These are phyloP conservation scores for Nomada ruficornis DNA, from an alignment of 2,888 invertebrate genomes.

Conservation along the genomic window DNA sequence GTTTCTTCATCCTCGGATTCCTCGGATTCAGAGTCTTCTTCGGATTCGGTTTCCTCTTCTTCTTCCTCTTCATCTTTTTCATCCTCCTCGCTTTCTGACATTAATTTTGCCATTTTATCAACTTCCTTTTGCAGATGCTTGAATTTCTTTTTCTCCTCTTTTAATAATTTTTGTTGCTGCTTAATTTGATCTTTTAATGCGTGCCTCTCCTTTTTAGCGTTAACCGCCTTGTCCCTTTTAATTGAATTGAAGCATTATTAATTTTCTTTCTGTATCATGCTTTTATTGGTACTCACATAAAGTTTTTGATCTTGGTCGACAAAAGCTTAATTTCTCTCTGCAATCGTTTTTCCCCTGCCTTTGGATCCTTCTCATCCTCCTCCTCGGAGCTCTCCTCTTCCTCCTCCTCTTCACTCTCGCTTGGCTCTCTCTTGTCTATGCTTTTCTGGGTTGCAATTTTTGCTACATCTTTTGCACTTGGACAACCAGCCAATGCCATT, in stretches of 20 bases:
- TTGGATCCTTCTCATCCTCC: conserved; percentile 88
- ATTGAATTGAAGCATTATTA: conserved; percentile 4
- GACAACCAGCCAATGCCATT: conserved; percentile 83
- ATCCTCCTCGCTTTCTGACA: conserved; percentile 92
- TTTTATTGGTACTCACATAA: conserved; percentile 79
- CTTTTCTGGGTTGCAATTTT: conserved; percentile 82
- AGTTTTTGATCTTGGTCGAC: conserved; percentile 84
- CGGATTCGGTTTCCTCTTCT: conserved; percentile 80
- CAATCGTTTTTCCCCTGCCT: conserved; percentile 86
- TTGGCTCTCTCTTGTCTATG: conserved; percentile 78
- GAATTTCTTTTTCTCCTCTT: conserved; percentile 93
- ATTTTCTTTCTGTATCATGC: background rate
- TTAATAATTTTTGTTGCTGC: conserved; percentile 91
- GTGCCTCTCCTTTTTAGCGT: conserved; percentile 92
- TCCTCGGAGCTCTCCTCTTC: conserved; percentile 86
- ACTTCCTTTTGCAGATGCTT: conserved; percentile 94
- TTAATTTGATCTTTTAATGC: conserved; percentile 92
- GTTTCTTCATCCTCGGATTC: conserved; percentile 83
- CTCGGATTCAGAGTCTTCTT: conserved; percentile 86
- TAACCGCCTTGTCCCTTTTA: conserved; percentile 87
- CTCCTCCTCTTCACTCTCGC: conserved; percentile 79
- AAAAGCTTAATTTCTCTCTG: conserved; percentile 90
- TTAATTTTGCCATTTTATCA: conserved; percentile 95
- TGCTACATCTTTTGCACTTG: conserved; percentile 83
- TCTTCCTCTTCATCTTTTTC: conserved; percentile 89